Evolutionary conservation across 2,888 invertebrate species (phyloP).

Genomic region (Ceramica pisi): DNA sequence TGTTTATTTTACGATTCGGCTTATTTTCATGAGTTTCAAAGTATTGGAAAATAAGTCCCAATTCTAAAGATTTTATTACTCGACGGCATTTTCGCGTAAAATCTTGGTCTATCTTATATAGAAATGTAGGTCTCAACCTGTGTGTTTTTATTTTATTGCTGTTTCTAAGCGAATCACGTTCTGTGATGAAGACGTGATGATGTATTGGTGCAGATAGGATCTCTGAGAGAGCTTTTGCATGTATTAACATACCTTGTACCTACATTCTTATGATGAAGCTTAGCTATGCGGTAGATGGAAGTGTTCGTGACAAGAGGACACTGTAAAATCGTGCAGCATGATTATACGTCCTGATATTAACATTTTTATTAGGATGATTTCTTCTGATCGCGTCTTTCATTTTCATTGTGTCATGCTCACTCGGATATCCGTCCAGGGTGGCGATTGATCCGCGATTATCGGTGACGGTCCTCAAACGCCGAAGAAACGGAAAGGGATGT

Average conservation of each 20-base stretch:
- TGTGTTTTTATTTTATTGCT: constrained; percentile 46
- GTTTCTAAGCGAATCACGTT: constrained; percentile 55
- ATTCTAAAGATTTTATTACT: constrained; percentile 40
- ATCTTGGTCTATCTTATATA: constrained; percentile 28
- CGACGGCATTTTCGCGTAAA: constrained; percentile 44
- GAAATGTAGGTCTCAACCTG: constrained; percentile 43
- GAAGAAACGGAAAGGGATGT: constrained; percentile 82
- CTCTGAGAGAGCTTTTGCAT: constrained; percentile 43
- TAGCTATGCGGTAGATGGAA: constrained; percentile 13
- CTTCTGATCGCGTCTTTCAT: constrained; percentile 21
- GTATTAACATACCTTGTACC: constrained; percentile 37
- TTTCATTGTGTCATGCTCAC: constrained; percentile 19
- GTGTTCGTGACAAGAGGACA: constrained; percentile 15
- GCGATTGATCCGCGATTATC: constrained; percentile 78
- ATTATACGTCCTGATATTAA: constrained; percentile 14
- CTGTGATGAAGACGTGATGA: constrained; percentile 58
- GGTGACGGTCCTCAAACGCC: constrained; percentile 67
- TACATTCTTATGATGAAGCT: constrained; percentile 15
- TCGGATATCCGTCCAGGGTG: constrained; percentile 76
- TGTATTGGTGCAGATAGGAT: constrained; percentile 49
- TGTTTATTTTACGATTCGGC: constrained; percentile 35
- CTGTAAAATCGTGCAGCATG: constrained; percentile 11
- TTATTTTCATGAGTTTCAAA: constrained; percentile 22
- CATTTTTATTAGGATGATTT: constrained; percentile 8
- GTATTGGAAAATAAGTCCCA: constrained; percentile 21